Conservation (phyloP, 2,113 vertebrate species). For the Recurvirostra avosetta region DNA sequence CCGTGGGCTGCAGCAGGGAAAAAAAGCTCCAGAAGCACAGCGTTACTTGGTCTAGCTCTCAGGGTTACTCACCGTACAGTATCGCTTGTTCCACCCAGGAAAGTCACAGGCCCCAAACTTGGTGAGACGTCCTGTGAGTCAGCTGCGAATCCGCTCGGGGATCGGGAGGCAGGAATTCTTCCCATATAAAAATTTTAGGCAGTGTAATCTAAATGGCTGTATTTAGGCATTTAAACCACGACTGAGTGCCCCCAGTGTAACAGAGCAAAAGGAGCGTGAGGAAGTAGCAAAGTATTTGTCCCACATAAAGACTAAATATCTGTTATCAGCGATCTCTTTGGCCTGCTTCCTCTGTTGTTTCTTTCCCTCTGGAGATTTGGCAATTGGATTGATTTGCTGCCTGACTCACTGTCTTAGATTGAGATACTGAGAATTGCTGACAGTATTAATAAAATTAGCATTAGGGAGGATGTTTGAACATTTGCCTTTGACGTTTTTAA, state of each 20-base stretch:
- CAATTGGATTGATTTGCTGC: slow-evolving; percentile 57
- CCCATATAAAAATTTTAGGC: not conserved
- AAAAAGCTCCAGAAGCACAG: accelerated
- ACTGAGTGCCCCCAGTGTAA: not conserved
- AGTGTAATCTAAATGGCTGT: not conserved
- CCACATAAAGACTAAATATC: slow-evolving; percentile 51
- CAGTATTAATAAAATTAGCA: slow-evolving; percentile 51
- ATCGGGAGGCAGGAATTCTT: not conserved
- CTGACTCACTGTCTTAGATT: slow-evolving; percentile 50
- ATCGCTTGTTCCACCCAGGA: not conserved
- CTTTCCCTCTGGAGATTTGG: slow-evolving; percentile 31
- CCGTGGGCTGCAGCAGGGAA: not conserved
- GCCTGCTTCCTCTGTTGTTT: slow-evolving; percentile 47
- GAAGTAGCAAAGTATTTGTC: slow-evolving; percentile 60
- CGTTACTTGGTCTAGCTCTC: accelerated
- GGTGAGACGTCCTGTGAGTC: not conserved
- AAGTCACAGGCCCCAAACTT: not conserved
- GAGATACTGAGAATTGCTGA: slow-evolving; percentile 56
- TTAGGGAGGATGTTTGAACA: slow-evolving; percentile 41
- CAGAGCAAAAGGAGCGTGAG: slow-evolving; percentile 26
- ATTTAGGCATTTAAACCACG: slow-evolving; percentile 7
- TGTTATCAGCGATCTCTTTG: slow-evolving; percentile 36
- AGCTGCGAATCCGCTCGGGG: not conserved
- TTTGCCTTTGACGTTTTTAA: slow-evolving; percentile 47
- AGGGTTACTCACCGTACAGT: accelerated